These are phyloP conservation scores for Laticauda laticaudata DNA, from an alignment of 2,113 vertebrate genomes.

Conservation along the genomic window DNA sequence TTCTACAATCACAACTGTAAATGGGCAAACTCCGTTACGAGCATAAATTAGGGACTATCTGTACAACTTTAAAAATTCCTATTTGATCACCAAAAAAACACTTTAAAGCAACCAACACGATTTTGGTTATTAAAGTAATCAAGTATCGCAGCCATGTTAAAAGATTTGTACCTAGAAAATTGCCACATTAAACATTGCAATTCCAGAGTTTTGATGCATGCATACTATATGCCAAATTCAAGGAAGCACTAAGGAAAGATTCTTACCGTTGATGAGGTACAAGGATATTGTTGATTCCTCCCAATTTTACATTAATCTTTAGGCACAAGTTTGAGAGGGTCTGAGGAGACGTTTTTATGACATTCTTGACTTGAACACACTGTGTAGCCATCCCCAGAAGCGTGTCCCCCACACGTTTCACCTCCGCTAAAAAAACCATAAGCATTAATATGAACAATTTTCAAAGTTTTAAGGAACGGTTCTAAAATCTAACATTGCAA, in stretches of 20 bases:
- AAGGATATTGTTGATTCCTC: conserved; percentile 99
- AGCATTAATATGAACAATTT: conserved; percentile 29
- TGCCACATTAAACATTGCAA: neutral
- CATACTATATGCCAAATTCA: neutral
- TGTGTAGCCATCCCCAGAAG: conserved; percentile 97
- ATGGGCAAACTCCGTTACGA: neutral
- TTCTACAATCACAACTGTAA: neutral
- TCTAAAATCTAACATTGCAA: neutral
- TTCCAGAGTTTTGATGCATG: neutral
- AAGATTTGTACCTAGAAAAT: no score
- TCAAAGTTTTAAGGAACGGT: conserved; percentile 18
- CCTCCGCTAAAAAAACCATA: conserved; percentile 80
- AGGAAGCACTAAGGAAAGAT: neutral
- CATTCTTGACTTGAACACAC: conserved; percentile 98
- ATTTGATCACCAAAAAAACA: neutral
- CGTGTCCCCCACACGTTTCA: conserved; percentile 96
- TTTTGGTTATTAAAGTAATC: neutral
- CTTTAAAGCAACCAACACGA: neutral
- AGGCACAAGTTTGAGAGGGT: conserved; percentile 99
- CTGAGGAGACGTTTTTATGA: conserved; percentile 98
- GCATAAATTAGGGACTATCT: neutral
- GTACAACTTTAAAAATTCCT: neutral
- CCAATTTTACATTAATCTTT: conserved; percentile 98
- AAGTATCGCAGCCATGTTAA: neutral
- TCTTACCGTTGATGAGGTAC: conserved; percentile 96